Evolutionary conservation across 2,888 invertebrate species (phyloP).

Genomic region (Hyles lineata): DNA sequence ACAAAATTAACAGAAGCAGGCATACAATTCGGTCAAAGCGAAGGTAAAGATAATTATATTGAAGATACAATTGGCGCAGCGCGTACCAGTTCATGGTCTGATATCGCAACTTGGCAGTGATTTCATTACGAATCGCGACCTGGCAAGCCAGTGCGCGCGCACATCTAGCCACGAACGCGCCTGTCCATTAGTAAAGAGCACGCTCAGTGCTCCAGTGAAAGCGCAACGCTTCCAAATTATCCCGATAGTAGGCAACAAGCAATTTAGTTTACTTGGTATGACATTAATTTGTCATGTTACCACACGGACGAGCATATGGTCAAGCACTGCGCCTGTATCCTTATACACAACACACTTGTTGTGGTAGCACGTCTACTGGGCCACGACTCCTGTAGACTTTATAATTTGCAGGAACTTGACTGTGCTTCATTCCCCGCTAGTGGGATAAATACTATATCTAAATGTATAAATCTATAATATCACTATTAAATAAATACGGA

Average conservation of each 20-base stretch:
- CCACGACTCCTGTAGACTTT: neutral
- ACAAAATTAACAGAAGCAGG: neutral
- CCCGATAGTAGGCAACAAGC: neutral
- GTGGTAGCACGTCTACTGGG: neutral
- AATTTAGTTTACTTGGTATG: neutral
- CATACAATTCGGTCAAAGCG: neutral
- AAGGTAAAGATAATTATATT: neutral
- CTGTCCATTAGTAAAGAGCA: neutral
- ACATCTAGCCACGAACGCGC: neutral
- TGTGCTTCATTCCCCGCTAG: constrained; percentile 4
- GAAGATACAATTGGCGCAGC: neutral
- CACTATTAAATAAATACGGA: constrained; percentile 6
- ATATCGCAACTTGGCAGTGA: constrained; percentile 10
- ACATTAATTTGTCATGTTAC: neutral
- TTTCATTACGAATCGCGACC: neutral
- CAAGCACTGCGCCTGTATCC: neutral
- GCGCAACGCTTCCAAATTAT: no score
- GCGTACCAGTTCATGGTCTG: neutral
- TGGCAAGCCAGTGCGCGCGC: no score
- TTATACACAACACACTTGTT: neutral
- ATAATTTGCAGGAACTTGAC: neutral
- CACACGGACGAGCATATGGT: neutral
- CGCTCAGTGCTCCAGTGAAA: no score
- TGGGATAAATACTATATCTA: constrained; percentile 3
- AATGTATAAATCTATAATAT: constrained; percentile 8